Base-by-base conservation (phyloP, 2,888 invertebrate species). In the Lysandra bellargus region DNA sequence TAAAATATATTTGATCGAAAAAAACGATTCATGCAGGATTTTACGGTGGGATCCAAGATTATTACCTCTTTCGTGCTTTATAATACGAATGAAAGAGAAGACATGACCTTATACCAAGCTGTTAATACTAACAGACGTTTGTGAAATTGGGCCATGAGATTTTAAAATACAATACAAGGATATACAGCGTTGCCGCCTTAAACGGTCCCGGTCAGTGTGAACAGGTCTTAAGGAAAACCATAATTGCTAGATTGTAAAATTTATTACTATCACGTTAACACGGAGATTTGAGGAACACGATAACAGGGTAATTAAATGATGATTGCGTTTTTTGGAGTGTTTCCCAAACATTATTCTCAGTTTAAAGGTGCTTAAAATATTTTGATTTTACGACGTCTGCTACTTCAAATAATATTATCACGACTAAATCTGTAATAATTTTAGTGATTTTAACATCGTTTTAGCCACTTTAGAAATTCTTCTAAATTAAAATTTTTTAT, bases 401-500 rank as follows among this genome's bases (percentile, higher is more conserved):
- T 33, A 69, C 69, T 69, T 17, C 30, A 64, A 30, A 4, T 69
- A 69, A 6, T 69, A 69, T 69, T 17, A 69, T 69, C 37, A 69
- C 37, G 33, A 17, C 14, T 33, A 37, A 33, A 69, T 69, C 69
- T 69, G 33, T 69, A 69, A 69, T 69, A 37, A 37, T 69, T 69
- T 69, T 14, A 14, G 69, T 33, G 33, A 12, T 69, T 69, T 33
- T 37, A 17, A 69, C 69, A 69, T 69, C 33, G 14, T 33, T 14
- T 33, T 69, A 37, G 33, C 69, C 69, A 69, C 37, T 17, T 69
- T 7, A 69, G 33, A 37, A 37, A 69, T 69, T 33, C 69, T 69
- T 78, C 64, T 44, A 69, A 78, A 49, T 49, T 61, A 69, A 44
- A 69, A 33, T 49, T 49, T n/a, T n/a, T 76, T 76, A 33, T 76